These are phyloP conservation scores for Lydus trimaculatus DNA, from an alignment of 2,888 invertebrate genomes.

Conservation along the genomic window DNA sequence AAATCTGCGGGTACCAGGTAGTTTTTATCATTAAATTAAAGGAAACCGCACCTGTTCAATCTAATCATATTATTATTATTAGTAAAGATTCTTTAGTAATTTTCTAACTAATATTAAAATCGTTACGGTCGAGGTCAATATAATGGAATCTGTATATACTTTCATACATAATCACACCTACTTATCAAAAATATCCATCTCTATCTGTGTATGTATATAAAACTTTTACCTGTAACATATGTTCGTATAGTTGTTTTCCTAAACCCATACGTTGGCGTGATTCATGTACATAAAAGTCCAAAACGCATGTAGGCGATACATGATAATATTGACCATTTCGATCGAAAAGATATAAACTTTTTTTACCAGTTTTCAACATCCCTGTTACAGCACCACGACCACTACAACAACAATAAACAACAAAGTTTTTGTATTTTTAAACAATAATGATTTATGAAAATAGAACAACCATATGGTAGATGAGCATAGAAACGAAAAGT, in stretches of 20 bases:
- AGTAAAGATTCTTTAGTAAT: not conserved
- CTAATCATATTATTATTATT: not conserved
- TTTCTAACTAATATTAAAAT: not conserved
- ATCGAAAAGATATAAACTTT: slow-evolving; percentile 88
- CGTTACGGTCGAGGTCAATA: slow-evolving; percentile 18
- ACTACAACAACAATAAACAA: slow-evolving; percentile 66
- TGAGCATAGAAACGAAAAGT: no score
- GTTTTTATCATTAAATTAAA: not conserved
- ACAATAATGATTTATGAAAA: no score
- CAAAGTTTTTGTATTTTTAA: no score
- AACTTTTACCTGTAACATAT: slow-evolving; percentile 80
- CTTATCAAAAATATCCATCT: not conserved
- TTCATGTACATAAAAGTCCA: slow-evolving; percentile 93
- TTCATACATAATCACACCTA: not conserved
- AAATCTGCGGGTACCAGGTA: not conserved
- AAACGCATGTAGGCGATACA: slow-evolving; percentile 82
- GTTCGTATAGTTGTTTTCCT: slow-evolving; percentile 85
- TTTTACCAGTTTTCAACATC: slow-evolving; percentile 87
- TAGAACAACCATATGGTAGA: no score
- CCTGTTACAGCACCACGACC: slow-evolving; percentile 78
- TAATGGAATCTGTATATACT: slow-evolving; percentile 6
- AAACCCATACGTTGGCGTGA: slow-evolving; percentile 85
- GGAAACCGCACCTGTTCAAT: not conserved
- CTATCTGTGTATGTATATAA: not conserved
- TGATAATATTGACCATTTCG: slow-evolving; percentile 75